Evolutionary conservation across 2,888 invertebrate genomes (phyloP), one percentile per base, ranked within the genome.

Genomic region (Boloria selene): DNA sequence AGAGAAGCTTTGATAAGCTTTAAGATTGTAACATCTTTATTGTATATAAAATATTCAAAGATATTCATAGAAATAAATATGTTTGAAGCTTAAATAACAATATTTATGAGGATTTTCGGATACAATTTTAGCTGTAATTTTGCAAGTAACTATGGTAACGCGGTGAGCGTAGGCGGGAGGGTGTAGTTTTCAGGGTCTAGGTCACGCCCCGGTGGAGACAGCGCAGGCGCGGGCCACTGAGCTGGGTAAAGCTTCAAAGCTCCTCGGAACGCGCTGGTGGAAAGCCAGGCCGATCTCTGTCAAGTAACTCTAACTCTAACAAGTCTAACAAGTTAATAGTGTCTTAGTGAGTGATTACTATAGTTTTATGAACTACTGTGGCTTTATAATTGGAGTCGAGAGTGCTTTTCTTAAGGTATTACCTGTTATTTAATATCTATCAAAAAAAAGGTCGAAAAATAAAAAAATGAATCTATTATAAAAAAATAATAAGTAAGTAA

Each of bases 171-270:
- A 83, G 91, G 92, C 82, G 82, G 84, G 81, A 83, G 87, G 90
- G 87, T 86, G 88, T 75, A 73, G 75, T 80, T 87, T 88, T 90
- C 92, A 93, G 88, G 93, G 93, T 93, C 93, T 93, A 92, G 93
- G 93, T 93, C 88, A 93, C 93, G 93, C 93, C 93, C 91, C 80
- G 78, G 80, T 58, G 73, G 62, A 65, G 38, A 66, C 42, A 31
- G 80, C 92, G 92, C 92, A 81, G 77, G 91, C 89, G 90, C 86
- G 86, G 79, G 80, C 52, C 81, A 52, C 51, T 75, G 73, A 38
- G 78, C 72, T 79, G 81, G 83, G 82, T 83, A 76, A 71, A 77
- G 80, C 78, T 83, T 56, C 82, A 83, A 79, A 84, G 70, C 81
- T 76, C 79, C 79, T 77, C 77, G 83, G 80, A 73, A 73, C 82